These are phyloP conservation scores for Cettia cetti DNA, from an alignment of 2,113 vertebrate species.

Conservation along the genomic window DNA sequence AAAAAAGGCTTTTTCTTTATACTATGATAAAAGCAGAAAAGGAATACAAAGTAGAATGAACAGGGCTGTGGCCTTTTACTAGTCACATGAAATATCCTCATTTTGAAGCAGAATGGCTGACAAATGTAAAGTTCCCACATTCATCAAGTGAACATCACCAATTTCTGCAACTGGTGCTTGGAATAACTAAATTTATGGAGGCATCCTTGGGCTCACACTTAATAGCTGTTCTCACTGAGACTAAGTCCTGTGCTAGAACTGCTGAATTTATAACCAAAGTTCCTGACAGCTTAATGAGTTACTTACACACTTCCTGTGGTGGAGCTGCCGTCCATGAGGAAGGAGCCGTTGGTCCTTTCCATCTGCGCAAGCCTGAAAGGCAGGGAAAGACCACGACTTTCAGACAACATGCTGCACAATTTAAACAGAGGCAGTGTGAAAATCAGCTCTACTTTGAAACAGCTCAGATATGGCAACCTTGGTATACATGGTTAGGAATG, in stretches of 20 bases:
- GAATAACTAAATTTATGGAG: background rate
- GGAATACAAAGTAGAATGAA: background rate
- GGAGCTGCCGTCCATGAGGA: slow-evolving; percentile 94
- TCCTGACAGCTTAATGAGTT: background rate
- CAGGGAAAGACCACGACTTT: background rate
- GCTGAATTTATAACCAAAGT: background rate
- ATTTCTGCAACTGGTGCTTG: background rate
- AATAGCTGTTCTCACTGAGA: background rate
- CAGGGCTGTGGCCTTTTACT: background rate
- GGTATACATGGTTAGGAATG: background rate
- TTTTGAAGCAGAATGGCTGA: background rate
- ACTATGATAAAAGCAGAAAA: background rate
- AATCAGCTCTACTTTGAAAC: background rate
- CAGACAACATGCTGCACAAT: background rate
- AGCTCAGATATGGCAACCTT: background rate
- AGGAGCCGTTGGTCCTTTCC: slow-evolving; percentile 92
- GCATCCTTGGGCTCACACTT: background rate
- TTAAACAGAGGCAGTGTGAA: background rate
- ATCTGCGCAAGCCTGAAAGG: slow-evolving; percentile 89
- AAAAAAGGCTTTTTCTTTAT: background rate
- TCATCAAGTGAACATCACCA: background rate
- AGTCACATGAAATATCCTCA: background rate
- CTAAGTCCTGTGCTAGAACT: background rate
- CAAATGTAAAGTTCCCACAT: background rate
- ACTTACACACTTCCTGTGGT: slow-evolving; percentile 98